A percentile compares a stretch with the other conserved stretches of the same genome.
These are phyloP conservation scores for Ectropis grisescens DNA, from an alignment of 1,140 invertebrate genomes.

Conservation along the genomic window DNA sequence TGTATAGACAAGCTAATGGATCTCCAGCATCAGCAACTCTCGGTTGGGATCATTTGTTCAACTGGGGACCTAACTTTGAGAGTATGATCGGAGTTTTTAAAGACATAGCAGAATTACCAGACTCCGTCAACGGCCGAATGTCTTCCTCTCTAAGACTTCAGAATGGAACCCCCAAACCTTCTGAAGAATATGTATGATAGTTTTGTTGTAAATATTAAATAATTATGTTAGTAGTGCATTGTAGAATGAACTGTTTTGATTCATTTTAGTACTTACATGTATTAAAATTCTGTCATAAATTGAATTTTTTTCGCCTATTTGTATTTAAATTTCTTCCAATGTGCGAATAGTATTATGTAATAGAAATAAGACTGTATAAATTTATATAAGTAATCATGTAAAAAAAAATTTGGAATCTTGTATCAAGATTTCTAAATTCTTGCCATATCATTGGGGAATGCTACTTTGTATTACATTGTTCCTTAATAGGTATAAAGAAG, in stretches of 20 bases:
- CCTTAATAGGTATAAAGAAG: no score
- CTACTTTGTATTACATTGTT: no score
- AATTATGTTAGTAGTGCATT: slow-evolving; percentile 8
- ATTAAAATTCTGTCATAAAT: no score
- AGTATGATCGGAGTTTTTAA: slow-evolving; percentile 95
- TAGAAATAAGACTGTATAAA: slow-evolving; percentile 35
- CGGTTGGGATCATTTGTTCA: slow-evolving; percentile 94
- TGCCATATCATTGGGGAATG: slow-evolving; percentile 50
- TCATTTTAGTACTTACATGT: no score
- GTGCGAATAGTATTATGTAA: no score
- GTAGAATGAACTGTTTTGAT: no score
- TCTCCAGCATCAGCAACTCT: slow-evolving; percentile 79
- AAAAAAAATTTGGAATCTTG: slow-evolving; percentile 59
- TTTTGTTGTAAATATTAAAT: neutral
- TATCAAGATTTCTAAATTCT: slow-evolving; percentile 65
- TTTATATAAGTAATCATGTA: slow-evolving; percentile 29
- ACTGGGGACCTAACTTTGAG: slow-evolving; percentile 97
- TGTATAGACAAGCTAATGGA: slow-evolving; percentile 83
- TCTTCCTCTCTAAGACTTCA: slow-evolving; percentile 76
- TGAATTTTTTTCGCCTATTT: no score
- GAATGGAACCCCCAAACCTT: slow-evolving; percentile 79
- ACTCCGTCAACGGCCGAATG: slow-evolving; percentile 78
- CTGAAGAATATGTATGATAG: slow-evolving; percentile 80
- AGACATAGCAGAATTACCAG: slow-evolving; percentile 94
- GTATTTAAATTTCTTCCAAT: no score